Base-by-base conservation (phyloP, 2,888 invertebrate genomes). In the Stenoptilia bipunctidactyla region DNA sequence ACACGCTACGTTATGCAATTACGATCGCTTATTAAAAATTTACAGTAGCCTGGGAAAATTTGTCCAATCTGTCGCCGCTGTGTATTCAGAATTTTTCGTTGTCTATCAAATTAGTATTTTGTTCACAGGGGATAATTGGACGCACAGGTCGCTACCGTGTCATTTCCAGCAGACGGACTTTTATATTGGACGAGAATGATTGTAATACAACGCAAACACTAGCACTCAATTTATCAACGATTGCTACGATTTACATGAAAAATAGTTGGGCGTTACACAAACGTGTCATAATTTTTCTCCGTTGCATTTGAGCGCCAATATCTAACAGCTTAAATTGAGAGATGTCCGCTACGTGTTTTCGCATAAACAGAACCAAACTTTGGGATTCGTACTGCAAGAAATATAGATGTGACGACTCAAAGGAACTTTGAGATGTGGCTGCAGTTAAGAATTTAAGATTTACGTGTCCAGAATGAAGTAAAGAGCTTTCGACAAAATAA, bases 21-120 rank as follows among this genome's bases (percentile, higher is more conserved):
- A 80, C 67, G 60, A 67, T 59, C 58, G 67, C 68, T 73, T 79
- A 80, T 82, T 80, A 79, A 82, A 74, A 73, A 79, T 79, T 77
- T 61, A 76, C 66, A 48, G 50, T 49, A 51, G 42, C 48, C 48
- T 43, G 48, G 45, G 34, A 46, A 47, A 49, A 46, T 49, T 48
- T 47, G 47, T 45, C 40, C 46, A 44, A 47, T 46, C 44, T 30
- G 30, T 30, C 30, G 35, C 14, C 14, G 10, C 15, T 2, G 15
- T 33, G 40, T 27, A 36, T 40, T 43, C 38, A 27, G n/a, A 30
- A 30, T 30, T 30, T 30, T 30, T 30, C 30, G n/a, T 30, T 12
- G 30, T 30, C 30, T 30, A 30, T 30, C 30, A 30, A 30, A 30
- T 30, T 30, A 30, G 12, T 12, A 9, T 30, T 30, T n/a, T n/a